Conservation (phyloP, 2,888 invertebrate species). For the Synergus gifuensis region DNA sequence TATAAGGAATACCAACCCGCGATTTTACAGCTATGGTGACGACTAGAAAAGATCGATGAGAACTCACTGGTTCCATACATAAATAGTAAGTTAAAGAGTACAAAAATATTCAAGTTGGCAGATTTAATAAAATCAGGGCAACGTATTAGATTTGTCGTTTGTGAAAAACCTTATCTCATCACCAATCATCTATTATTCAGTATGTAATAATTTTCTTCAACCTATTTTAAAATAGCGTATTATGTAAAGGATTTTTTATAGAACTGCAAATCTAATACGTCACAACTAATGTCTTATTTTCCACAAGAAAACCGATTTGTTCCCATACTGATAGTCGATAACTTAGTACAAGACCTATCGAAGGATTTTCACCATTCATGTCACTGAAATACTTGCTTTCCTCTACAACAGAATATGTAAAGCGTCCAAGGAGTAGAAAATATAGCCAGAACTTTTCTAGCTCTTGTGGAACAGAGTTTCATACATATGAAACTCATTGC, state of each 20-base stretch:
- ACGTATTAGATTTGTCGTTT: constrained; percentile 3
- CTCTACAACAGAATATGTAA: not conserved
- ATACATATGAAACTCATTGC: constrained; percentile 65
- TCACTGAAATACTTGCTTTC: not conserved
- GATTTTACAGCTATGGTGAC: constrained; percentile 43
- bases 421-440: constrained; percentile 22
- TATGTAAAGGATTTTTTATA: not conserved
- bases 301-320: not conserved
- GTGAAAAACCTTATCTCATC: not conserved
- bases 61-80: constrained; percentile 18
- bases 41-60: constrained; percentile 52
- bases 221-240: not conserved
- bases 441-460: not conserved
- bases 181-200: not conserved
- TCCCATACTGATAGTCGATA: constrained; percentile 16
- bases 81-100: constrained; percentile 22
- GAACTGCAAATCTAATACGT: not conserved
- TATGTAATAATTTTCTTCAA: not conserved
- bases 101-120: constrained; percentile 19
- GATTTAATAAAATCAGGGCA: constrained; percentile 6
- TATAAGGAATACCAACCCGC: constrained; percentile 13
- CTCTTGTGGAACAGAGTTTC: constrained; percentile 23
- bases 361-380: constrained; percentile 1
- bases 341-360: not conserved
- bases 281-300: not conserved